Conservation (phyloP, 2,113 vertebrate genomes). For the Illadopsis cleaveri region DNA sequence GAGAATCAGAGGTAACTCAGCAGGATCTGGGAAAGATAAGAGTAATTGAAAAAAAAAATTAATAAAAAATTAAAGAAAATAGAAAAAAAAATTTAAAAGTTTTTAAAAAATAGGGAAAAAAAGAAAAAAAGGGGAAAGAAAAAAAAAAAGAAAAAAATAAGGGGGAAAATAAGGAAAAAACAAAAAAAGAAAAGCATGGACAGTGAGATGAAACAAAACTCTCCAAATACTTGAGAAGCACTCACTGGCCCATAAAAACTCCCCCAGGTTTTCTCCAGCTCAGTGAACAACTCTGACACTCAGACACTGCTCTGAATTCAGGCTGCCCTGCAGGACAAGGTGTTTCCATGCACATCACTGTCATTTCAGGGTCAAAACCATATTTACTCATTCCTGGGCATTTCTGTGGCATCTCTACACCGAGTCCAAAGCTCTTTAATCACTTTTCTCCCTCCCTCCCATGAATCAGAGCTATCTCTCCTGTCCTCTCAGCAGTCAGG, state of each 20-base stretch:
- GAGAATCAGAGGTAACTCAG: background rate
- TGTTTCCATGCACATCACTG: background rate
- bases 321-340: background rate
- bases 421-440: background rate
- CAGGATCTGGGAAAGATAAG: background rate
- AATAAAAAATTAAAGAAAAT: background rate
- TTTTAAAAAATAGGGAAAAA: too few species aligned
- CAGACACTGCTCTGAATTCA: background rate
- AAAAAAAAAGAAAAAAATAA: accelerated
- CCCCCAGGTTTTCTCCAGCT: background rate
- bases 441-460: background rate
- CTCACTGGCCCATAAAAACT: background rate
- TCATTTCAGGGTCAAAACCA: background rate
- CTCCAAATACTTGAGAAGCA: background rate
- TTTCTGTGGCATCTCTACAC: background rate
- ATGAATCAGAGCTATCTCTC: background rate
- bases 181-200: too few species aligned
- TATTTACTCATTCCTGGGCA: background rate
- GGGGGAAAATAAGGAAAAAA: too few species aligned
- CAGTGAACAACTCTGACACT: background rate
- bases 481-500: background rate
- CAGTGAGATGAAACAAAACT: background rate
- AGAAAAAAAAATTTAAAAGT: too few species aligned
- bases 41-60: background rate
- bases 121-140: too few species aligned